A percentile compares a stretch with the other conserved stretches of the same genome.
Conservation (phyloP, 2,888 invertebrate genomes). For the Cactoblastis cactorum region DNA sequence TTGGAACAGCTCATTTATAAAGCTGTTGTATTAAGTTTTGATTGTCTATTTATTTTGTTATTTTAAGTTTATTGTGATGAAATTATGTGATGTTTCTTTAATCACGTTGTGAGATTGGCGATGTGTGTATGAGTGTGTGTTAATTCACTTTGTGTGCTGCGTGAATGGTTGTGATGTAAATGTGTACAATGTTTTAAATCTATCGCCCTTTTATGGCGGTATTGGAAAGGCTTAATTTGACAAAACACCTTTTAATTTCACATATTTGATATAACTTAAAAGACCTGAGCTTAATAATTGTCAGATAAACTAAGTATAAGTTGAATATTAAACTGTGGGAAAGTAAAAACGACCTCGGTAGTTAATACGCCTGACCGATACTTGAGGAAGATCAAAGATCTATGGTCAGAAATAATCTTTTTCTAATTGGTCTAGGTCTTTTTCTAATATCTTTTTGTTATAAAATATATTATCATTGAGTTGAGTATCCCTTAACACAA, state of each 20-base stretch:
- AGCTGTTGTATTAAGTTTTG: constrained; percentile 55
- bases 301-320: no score
- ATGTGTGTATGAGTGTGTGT: constrained; percentile 30
- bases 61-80: constrained; percentile 31
- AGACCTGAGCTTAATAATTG: no score
- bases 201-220: constrained; percentile 45
- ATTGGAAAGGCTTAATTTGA: constrained; percentile 28
- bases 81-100: constrained; percentile 45
- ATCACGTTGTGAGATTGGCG: constrained; percentile 41
- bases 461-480: no score
- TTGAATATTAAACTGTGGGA: no score
- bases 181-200: constrained; percentile 29
- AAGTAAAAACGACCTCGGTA: no score
- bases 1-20: constrained; percentile 24
- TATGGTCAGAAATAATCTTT: no score
- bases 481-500: no score
- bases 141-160: constrained; percentile 27
- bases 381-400: no score
- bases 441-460: no score
- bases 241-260: background rate
- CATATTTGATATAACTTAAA: no score
- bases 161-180: constrained; percentile 25
- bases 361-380: no score
- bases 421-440: no score
- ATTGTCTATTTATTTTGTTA: constrained; percentile 48